Conservation (phyloP, 2,797 vertebrate species). For the Enteromius radiatus region DNA sequence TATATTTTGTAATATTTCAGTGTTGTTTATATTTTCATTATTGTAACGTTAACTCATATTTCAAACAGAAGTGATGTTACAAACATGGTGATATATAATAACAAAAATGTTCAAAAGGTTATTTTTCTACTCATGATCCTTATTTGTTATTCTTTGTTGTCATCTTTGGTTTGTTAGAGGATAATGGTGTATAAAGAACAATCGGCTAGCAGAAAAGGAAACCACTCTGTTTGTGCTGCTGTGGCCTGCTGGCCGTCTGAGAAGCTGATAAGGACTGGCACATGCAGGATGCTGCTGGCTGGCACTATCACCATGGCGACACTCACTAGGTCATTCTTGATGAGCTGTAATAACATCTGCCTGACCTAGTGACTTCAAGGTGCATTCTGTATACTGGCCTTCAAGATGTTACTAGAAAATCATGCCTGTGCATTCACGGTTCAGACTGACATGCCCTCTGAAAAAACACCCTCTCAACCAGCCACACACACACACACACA, state of each 20-base stretch:
- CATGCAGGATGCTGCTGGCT: conserved; percentile 24
- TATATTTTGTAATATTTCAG: neutral
- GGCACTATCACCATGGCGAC: conserved; percentile 27
- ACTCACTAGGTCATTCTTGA: conserved; percentile 27
- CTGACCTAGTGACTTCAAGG: conserved; percentile 24
- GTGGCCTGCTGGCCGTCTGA: neutral
- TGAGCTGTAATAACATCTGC: conserved; percentile 33
- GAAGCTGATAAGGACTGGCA: conserved; percentile 33
- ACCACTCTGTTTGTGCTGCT: neutral
- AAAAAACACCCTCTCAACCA: neutral
- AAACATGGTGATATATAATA: neutral
- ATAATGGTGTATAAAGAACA: neutral
- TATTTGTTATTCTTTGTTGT: neutral
- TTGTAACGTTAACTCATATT: too few species aligned
- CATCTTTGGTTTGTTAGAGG: neutral
- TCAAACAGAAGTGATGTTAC: neutral
- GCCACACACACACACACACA: neutral
- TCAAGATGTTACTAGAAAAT: neutral
- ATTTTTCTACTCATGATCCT: neutral
- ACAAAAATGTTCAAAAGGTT: neutral
- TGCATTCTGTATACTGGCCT: neutral
- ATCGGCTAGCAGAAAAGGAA: neutral
- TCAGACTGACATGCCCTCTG: neutral
- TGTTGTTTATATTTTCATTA: neutral
- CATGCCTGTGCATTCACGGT: neutral